Conservation (phyloP, 2,797 vertebrate species). For the Lutjanus argentimaculatus region DNA sequence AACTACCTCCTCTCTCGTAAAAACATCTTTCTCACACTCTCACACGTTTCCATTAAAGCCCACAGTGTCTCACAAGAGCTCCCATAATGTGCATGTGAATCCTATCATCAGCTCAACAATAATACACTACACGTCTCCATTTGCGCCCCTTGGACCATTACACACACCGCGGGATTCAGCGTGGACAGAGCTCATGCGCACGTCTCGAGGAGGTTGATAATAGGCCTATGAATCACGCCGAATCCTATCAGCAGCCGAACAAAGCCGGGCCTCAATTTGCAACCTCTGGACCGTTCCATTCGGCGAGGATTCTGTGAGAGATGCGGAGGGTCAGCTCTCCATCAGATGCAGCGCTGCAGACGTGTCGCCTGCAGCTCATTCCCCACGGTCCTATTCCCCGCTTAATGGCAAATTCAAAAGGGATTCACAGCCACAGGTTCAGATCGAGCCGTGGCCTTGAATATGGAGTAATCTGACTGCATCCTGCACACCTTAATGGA, state of each 20-base stretch:
- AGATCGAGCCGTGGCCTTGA: constrained; percentile 55
- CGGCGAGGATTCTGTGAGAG: constrained; percentile 41
- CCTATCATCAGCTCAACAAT: constrained; percentile 57
- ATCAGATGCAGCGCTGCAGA: constrained; percentile 33
- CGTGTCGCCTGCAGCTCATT: constrained; percentile 33
- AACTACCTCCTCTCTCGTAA: background rate
- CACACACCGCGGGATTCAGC: constrained; percentile 19
- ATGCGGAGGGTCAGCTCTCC: constrained; percentile 58
- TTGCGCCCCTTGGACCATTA: constrained; percentile 35
- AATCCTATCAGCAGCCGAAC: constrained; percentile 66
- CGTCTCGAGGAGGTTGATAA: constrained; percentile 31
- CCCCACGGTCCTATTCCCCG: constrained; percentile 54
- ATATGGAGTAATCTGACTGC: constrained; percentile 47
- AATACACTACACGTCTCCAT: constrained; percentile 49
- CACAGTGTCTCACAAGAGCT: constrained; percentile 9
- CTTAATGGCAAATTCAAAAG: constrained; percentile 48
- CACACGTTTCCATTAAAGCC: constrained; percentile 23
- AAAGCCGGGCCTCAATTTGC: constrained; percentile 71
- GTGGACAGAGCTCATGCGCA: constrained; percentile 19
- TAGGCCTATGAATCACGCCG: constrained; percentile 53
- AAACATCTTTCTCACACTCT: constrained; percentile 19
- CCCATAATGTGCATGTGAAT: constrained; percentile 44
- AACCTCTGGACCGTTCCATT: constrained; percentile 69
- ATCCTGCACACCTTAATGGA: constrained; percentile 18
- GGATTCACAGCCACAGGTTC: constrained; percentile 44